Percentiles rank a stretch among this genome's conserved stretches.
phyloP scores from a whole-genome alignment of 2,888 invertebrate species.

The Ophion ventricosus region DNA sequence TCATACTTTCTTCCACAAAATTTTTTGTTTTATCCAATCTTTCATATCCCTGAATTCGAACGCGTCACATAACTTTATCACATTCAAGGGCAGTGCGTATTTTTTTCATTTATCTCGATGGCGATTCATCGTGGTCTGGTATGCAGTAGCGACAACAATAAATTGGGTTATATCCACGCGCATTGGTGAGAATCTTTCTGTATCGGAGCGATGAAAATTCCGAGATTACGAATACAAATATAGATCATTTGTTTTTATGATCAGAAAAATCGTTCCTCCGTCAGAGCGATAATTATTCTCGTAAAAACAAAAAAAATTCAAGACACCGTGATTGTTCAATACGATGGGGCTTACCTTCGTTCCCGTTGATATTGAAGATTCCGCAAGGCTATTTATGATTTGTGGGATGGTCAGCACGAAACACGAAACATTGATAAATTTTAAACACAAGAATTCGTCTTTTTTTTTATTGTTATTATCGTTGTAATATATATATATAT shows the following conservation, averaged over 20 bases:
- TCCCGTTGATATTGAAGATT: neutral
- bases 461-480: conserved; percentile 76
- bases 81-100: conserved; percentile 13
- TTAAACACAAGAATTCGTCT: conserved; percentile 62
- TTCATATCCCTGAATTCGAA: neutral
- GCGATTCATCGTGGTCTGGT: conserved; percentile 27
- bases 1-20: too few relatives aligned
- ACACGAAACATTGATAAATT: too few relatives aligned
- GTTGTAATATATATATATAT: conserved; percentile 61
- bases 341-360: conserved; percentile 27
- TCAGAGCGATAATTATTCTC: neutral
- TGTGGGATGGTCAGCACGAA: too few relatives aligned
- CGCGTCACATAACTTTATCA: neutral
- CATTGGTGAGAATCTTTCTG: neutral
- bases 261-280: neutral
- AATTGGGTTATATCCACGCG: conserved; percentile 43
- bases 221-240: neutral
- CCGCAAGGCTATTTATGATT: conserved; percentile 33
- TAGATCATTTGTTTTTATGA: neutral
- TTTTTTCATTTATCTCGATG: conserved; percentile 34
- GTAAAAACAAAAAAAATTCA: neutral
- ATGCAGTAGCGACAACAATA: conserved; percentile 28
- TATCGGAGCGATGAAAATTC: neutral
- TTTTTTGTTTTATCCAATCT: neutral
- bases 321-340: neutral